Conservation (phyloP, 2,888 invertebrate species). For the Folsomia candida region DNA sequence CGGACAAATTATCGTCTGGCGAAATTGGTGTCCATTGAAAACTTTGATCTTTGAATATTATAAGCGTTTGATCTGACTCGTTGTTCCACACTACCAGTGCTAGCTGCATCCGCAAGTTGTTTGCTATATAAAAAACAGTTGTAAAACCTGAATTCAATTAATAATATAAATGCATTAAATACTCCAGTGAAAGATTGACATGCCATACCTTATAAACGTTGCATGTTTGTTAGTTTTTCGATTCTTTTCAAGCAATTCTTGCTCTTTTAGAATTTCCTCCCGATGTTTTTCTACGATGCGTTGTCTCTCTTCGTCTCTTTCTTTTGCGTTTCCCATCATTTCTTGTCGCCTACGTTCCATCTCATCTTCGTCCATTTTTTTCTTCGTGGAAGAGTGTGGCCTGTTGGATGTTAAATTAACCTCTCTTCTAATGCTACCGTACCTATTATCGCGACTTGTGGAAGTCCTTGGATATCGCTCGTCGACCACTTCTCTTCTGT, state of each 20-base stretch:
- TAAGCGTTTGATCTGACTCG: conserved; percentile 84
- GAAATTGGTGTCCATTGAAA: conserved; percentile 81
- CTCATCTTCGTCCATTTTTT: conserved; percentile 59
- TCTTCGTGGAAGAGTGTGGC: neutral
- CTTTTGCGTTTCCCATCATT: conserved; percentile 77
- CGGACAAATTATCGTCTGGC: conserved; percentile 68
- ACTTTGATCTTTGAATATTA: conserved; percentile 77
- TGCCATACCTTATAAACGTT: conserved; percentile 12
- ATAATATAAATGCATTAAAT: conserved; percentile 2
- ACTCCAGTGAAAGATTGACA: neutral
- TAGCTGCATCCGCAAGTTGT: conserved; percentile 65
- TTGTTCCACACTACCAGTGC: conserved; percentile 72
- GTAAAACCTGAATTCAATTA: too few relatives aligned
- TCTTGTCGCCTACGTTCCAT: conserved; percentile 69
- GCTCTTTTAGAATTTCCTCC: conserved; percentile 54
- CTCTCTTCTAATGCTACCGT: neutral
- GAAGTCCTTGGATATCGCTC: neutral
- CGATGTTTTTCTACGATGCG: conserved; percentile 55
- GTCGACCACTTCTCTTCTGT: conserved; percentile 12
- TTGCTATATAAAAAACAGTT: conserved; percentile 56
- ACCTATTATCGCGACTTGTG: neutral
- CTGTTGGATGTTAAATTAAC: neutral
- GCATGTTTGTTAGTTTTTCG: conserved; percentile 7
- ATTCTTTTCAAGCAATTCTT: conserved; percentile 51
- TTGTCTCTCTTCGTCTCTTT: conserved; percentile 56